phyloP scores from a whole-genome alignment of 2,888 invertebrate species.

The Leucoma salicis region DNA sequence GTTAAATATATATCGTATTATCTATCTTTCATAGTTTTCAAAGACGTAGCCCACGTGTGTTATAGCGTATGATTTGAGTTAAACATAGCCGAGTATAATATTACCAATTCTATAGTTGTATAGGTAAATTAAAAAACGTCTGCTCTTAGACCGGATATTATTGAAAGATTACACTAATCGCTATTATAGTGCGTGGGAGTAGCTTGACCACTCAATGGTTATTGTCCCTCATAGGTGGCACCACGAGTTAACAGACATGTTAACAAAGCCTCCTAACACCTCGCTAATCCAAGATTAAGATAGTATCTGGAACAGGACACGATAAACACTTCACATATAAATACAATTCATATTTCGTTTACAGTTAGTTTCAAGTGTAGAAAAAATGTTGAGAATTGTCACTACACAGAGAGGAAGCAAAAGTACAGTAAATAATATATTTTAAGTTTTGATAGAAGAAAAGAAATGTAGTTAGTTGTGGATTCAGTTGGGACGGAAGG shows the following conservation, averaged over 20 bases:
- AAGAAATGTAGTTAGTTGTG: no score
- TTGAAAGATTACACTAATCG: slow-evolving; percentile 42
- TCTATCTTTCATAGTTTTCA: no score
- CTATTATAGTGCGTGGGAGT: slow-evolving; percentile 61
- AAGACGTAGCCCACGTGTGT: no score
- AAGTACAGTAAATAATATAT: slow-evolving; percentile 9
- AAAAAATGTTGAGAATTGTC: slow-evolving; percentile 52
- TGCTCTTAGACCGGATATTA: slow-evolving; percentile 45
- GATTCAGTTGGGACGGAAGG: no score
- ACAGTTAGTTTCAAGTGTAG: slow-evolving; percentile 61
- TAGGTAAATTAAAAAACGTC: no score
- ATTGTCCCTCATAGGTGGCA: slow-evolving; percentile 67
- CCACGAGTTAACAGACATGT: slow-evolving; percentile 52
- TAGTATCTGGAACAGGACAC: slow-evolving; percentile 63
- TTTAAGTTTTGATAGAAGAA: neutral
- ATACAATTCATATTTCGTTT: slow-evolving; percentile 53
- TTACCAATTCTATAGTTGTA: no score
- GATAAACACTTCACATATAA: slow-evolving; percentile 72
- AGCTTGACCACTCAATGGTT: slow-evolving; percentile 44
- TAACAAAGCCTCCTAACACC: slow-evolving; percentile 62
- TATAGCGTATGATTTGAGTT: no score
- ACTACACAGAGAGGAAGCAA: slow-evolving; percentile 13
- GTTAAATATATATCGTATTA: no score
- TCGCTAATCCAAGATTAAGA: slow-evolving; percentile 74
- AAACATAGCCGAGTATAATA: no score